phyloP scores from a whole-genome alignment of 2,797 vertebrate genomes.

The Halcyon chelicuti region DNA sequence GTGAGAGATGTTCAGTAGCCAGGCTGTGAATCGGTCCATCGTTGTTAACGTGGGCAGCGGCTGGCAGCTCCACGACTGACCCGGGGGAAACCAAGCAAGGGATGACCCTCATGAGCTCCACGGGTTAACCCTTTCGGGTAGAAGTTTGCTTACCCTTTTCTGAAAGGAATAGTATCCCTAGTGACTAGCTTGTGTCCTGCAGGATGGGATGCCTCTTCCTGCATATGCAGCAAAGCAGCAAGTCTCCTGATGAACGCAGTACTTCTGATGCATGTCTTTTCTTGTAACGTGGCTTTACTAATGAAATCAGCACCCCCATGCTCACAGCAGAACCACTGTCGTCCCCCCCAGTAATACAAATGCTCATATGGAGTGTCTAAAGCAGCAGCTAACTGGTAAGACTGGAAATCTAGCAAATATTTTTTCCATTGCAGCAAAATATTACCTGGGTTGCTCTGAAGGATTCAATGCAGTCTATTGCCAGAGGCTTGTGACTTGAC shows the following conservation, averaged over 20 bases:
- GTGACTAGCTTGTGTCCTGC: neutral
- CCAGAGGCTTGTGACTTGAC: neutral
- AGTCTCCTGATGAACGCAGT: neutral
- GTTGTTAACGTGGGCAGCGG: neutral
- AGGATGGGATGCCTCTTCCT: neutral
- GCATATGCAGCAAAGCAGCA: neutral
- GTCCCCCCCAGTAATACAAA: neutral
- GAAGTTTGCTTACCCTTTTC: neutral
- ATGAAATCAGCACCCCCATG: neutral
- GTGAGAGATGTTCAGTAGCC: neutral
- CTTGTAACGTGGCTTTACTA: neutral
- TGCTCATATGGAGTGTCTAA: neutral
- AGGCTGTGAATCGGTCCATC: neutral
- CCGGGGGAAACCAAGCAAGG: neutral
- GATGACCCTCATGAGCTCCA: neutral
- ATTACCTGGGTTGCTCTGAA: neutral
- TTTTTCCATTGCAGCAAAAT: neutral
- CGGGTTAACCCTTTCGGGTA: neutral
- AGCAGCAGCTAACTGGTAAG: neutral
- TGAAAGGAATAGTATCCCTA: neutral
- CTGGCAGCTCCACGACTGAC: rapidly evolving
- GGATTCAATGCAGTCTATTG: neutral
- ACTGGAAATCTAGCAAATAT: neutral
- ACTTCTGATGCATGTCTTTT: neutral
- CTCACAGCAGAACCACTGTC: neutral